phyloP scores from a whole-genome alignment of 2,797 vertebrate genomes.

The Nannoperca obscura region DNA sequence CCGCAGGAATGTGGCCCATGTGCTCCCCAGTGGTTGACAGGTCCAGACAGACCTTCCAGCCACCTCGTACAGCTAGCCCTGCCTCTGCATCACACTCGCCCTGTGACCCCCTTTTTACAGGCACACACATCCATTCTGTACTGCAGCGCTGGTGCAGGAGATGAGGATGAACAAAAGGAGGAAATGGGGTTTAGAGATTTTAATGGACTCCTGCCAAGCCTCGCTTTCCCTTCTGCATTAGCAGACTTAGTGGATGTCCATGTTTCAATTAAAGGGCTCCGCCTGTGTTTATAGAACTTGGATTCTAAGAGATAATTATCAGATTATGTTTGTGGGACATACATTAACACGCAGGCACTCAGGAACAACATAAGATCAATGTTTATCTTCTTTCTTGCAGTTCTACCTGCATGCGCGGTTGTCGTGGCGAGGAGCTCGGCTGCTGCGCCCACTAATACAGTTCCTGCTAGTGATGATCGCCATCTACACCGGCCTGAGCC shows the following conservation, averaged over 20 bases:
- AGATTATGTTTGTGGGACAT: conserved; percentile 28
- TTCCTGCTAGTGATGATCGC: conserved; percentile 87
- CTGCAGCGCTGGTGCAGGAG: conserved; percentile 29
- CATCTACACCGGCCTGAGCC: conserved; percentile 87
- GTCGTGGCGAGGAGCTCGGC: conserved; percentile 85
- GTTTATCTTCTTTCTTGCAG: conserved; percentile 64
- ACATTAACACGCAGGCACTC: conserved; percentile 27
- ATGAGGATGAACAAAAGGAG: conserved; percentile 65
- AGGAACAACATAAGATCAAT: background rate
- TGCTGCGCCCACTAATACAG: conserved; percentile 85
- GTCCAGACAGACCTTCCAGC: conserved; percentile 60
- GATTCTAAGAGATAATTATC: conserved; percentile 29
- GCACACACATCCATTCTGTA: conserved; percentile 40
- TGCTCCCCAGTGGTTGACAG: conserved; percentile 44
- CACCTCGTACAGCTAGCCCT: conserved; percentile 51
- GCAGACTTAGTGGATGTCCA: conserved; percentile 39
- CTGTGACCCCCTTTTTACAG: conserved; percentile 56
- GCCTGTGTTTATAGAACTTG: conserved; percentile 26
- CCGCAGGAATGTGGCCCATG: conserved; percentile 66
- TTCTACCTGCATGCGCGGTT: conserved; percentile 88
- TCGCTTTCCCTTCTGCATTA: conserved; percentile 35
- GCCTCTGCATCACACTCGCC: conserved; percentile 37
- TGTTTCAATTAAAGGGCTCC: conserved; percentile 27
- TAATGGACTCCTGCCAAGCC: conserved; percentile 60
- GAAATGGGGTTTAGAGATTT: conserved; percentile 53